phyloP scores from a whole-genome alignment of 2,888 invertebrate genomes.

The Globia sparganii region DNA sequence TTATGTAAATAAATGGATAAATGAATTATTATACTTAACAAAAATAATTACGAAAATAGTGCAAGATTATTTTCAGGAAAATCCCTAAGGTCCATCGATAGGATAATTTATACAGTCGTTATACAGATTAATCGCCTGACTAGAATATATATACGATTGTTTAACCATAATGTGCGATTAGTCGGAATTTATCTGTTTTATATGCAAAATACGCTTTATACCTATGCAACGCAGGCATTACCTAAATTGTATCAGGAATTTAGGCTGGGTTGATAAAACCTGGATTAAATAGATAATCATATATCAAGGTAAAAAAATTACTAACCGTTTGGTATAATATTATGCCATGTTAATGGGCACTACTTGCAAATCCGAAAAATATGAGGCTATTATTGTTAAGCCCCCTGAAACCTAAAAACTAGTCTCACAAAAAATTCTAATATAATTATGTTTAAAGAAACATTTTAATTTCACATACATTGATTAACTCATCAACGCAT shows the following conservation, averaged over 20 bases:
- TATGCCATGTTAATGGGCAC: not conserved
- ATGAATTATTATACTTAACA: not conserved
- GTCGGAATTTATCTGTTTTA: slow-evolving; percentile 60
- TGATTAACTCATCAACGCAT: not conserved
- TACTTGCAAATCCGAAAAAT: not conserved
- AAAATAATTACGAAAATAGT: slow-evolving; percentile 2
- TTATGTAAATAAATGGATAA: not conserved
- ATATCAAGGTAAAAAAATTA: slow-evolving; percentile 1
- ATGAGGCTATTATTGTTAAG: not conserved
- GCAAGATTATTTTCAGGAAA: slow-evolving; percentile 42
- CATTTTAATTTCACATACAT: not conserved
- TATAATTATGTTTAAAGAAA: not conserved
- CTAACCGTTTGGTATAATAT: not conserved
- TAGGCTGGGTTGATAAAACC: slow-evolving; percentile 36
- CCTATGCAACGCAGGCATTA: slow-evolving; percentile 57
- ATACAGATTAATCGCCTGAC: slow-evolving; percentile 65
- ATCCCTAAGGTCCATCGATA: slow-evolving; percentile 41
- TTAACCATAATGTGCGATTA: slow-evolving; percentile 65
- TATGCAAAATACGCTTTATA: slow-evolving; percentile 60
- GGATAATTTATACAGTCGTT: slow-evolving; percentile 64
- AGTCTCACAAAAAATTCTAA: not conserved
- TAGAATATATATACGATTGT: slow-evolving; percentile 67
- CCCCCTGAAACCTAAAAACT: not conserved
- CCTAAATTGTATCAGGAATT: slow-evolving; percentile 56
- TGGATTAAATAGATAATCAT: slow-evolving; percentile 14